Evolutionary conservation across 2,888 invertebrate genomes (phyloP).

Genomic region (Luffia ferchaultella): DNA sequence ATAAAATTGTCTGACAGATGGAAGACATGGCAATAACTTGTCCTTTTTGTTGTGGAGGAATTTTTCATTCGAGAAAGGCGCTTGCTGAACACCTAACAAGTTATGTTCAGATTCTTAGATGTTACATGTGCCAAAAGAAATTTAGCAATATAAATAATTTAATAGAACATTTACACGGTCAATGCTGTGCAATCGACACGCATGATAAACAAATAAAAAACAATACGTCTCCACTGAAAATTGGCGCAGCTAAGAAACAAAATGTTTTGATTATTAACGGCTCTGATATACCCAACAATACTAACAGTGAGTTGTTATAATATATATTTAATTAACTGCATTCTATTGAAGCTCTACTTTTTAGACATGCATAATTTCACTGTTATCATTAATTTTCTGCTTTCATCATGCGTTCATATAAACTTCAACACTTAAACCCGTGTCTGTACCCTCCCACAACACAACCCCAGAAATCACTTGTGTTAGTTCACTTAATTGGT

Average conservation of each 20-base stretch:
- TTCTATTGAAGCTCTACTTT: too few species aligned
- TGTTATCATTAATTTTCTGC: too few species aligned
- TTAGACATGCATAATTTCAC: too few species aligned
- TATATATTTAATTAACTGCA: too few species aligned
- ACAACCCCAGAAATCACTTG: too few species aligned
- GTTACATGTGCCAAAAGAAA: slow-evolving; percentile 66
- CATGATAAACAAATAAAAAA: neutral
- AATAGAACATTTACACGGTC: slow-evolving; percentile 60
- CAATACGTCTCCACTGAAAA: neutral
- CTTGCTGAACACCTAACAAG: slow-evolving; percentile 61
- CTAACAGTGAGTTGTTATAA: too few species aligned
- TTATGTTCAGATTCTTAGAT: slow-evolving; percentile 54
- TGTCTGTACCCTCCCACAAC: too few species aligned
- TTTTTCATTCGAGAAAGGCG: slow-evolving; percentile 64
- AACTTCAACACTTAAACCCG: too few species aligned
- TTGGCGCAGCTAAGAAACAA: neutral
- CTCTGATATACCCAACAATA: neutral
- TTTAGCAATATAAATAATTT: slow-evolving; percentile 61
- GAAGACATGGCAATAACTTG: slow-evolving; percentile 59
- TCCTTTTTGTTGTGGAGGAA: slow-evolving; percentile 72
- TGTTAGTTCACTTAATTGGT: too few species aligned
- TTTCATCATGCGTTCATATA: too few species aligned
- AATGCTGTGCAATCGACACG: neutral
- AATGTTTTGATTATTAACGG: neutral
- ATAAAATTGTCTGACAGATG: slow-evolving; percentile 37